Evolutionary conservation across 2,888 invertebrate species (phyloP), one percentile per base, ranked within the genome.

Genomic region (Rosalia funebris): DNA sequence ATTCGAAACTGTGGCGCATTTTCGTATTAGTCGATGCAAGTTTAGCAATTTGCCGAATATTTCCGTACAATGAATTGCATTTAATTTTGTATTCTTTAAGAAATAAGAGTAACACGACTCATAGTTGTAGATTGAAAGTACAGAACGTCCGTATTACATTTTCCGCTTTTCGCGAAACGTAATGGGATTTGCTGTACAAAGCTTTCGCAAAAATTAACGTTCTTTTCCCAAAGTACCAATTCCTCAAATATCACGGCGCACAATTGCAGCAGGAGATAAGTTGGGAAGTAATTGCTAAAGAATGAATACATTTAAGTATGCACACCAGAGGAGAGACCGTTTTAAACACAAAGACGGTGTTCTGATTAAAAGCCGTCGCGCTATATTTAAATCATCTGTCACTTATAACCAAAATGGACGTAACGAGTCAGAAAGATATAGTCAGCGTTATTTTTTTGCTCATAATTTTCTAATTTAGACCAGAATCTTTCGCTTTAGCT

Each of bases 341-440:
- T 50, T 17, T 42, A 32, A 53, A 15, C 15, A 50, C 50, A 50
- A 50, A 50, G 50, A 19, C 42, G 42, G 41, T 46, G 42, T 53
- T 53, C 42, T 53, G 53, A 53, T 53, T 53, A 41, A 53, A 42
- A 53, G 53, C 32, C 16, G 53, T 17, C 53, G n/a, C 42, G 41
- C 25, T 7, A 7, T 25, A 25, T 25, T 25, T 7, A 3, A 25
- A 25, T 25, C 3, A 25, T 25, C 25, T 7, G 25, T 3, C 25
- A 7, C 25, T 25, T 25, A 7, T 25, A 25, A 7, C 25, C 3
- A 7, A 25, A 7, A 3, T 5, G 4, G 4, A 5, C 25, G 3
- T 25, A 3, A 25, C 25, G 25, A 7, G 4, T 25, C 25, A 25
- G 25, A 25, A n/a, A 25, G 25, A 25, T 25, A 7, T 25, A 25